Conservation (phyloP, 2,888 invertebrate species). For the Melikaiella ostensackeni region DNA sequence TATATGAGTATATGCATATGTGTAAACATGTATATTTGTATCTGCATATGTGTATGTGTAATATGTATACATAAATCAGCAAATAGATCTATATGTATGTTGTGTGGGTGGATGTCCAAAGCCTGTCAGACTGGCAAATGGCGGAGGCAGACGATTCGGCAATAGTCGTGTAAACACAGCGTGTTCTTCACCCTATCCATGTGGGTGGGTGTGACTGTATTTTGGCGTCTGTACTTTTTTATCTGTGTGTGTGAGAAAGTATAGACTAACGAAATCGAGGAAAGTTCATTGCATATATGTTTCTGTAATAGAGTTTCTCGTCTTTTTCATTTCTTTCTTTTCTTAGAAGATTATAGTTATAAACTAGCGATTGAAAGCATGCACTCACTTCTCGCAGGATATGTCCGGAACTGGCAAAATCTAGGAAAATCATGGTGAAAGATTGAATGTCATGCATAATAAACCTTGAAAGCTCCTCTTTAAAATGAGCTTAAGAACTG, state of each 20-base stretch:
- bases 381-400: no score
- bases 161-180: conserved; percentile 37
- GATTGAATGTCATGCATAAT: no score
- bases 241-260: neutral
- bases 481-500: no score
- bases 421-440: no score
- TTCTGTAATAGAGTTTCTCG: conserved; percentile 12
- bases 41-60: neutral
- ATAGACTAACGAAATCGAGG: neutral
- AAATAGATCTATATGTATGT: conserved; percentile 4
- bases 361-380: no score
- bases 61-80: conserved; percentile 8
- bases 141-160: conserved; percentile 40
- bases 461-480: no score
- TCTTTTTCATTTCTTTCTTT: neutral
- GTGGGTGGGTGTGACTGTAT: neutral
- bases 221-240: neutral
- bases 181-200: conserved; percentile 21
- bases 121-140: conserved; percentile 27
- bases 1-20: no score
- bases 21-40: neutral
- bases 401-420: no score
- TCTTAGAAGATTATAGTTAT: no score
- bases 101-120: conserved; percentile 17
- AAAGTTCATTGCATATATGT: conserved; percentile 12